Conservation (phyloP, 2,888 invertebrate genomes). For the Cheilosia impressa region DNA sequence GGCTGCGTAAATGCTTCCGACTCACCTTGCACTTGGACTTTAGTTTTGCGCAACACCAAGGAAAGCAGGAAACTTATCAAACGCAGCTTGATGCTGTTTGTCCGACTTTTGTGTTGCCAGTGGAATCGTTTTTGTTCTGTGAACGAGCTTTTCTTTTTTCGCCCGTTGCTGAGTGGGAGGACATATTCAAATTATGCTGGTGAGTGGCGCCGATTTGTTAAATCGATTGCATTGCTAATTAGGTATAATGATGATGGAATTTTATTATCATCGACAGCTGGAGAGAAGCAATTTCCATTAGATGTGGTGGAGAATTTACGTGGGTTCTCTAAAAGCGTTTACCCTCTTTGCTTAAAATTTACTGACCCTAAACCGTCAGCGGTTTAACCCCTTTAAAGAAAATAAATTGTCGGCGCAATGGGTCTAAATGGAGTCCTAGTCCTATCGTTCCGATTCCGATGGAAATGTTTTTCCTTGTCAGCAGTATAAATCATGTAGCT, state of each 20-base stretch:
- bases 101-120: background rate
- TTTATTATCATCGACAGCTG: background rate
- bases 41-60: constrained; percentile 42
- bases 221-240: background rate
- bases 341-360: too few species aligned
- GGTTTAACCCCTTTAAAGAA: too few species aligned
- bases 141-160: background rate
- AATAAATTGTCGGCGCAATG: too few species aligned
- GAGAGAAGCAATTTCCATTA: too few species aligned
- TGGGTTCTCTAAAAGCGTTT: too few species aligned
- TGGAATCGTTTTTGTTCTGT: too few species aligned
- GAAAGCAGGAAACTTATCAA: constrained; percentile 61
- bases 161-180: constrained; percentile 11
- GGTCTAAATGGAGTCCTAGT: too few species aligned
- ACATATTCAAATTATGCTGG: constrained; percentile 41
- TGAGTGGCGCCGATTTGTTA: background rate
- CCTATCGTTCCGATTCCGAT: too few species aligned
- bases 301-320: too few species aligned
- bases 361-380: too few species aligned
- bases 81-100: constrained; percentile 1
- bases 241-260: background rate
- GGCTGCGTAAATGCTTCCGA: constrained; percentile 47
- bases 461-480: too few species aligned
- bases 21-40: constrained; percentile 61
- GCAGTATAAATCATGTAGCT: too few species aligned